These are phyloP conservation scores for Philhelius pedissequus DNA, from an alignment of 2,888 invertebrate genomes.

Conservation along the genomic window DNA sequence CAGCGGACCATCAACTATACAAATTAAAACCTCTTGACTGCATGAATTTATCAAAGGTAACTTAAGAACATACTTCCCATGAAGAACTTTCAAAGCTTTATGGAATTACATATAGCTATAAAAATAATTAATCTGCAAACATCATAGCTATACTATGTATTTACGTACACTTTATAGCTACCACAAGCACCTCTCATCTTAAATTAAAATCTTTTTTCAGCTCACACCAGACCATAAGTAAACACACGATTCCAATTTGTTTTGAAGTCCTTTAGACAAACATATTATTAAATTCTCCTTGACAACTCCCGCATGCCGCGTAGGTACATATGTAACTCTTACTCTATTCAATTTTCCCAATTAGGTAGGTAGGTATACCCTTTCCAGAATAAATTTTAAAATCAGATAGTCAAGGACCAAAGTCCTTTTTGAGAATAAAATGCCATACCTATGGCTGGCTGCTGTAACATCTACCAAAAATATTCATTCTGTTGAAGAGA, in stretches of 20 bases:
- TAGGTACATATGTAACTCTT: too few relatives aligned
- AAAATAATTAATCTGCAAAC: slow-evolving; percentile 3
- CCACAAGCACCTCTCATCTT: slow-evolving; percentile 38
- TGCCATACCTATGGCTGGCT: slow-evolving; percentile 46
- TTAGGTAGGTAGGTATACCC: too few relatives aligned
- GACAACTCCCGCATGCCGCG: slow-evolving; percentile 36
- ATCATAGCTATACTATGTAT: not conserved
- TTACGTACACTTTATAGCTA: not conserved
- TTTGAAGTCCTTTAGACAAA: slow-evolving; percentile 56
- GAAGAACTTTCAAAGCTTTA: not conserved
- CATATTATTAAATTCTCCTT: slow-evolving; percentile 60
- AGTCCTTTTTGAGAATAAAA: slow-evolving; percentile 10
- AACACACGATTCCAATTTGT: slow-evolving; percentile 34
- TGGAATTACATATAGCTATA: not conserved
- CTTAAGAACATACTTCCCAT: not conserved
- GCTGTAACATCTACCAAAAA: slow-evolving; percentile 18
- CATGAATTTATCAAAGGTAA: not conserved
- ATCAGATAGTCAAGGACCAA: slow-evolving; percentile 44
- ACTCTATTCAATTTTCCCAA: too few relatives aligned
- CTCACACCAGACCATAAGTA: slow-evolving; percentile 7
- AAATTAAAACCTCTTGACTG: not conserved
- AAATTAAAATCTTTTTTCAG: slow-evolving; percentile 29
- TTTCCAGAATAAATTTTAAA: slow-evolving; percentile 39
- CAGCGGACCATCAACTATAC: not conserved
- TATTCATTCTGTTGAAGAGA: not conserved